phyloP scores from a whole-genome alignment of 2,113 vertebrate species.

The Nothocercus julius region DNA sequence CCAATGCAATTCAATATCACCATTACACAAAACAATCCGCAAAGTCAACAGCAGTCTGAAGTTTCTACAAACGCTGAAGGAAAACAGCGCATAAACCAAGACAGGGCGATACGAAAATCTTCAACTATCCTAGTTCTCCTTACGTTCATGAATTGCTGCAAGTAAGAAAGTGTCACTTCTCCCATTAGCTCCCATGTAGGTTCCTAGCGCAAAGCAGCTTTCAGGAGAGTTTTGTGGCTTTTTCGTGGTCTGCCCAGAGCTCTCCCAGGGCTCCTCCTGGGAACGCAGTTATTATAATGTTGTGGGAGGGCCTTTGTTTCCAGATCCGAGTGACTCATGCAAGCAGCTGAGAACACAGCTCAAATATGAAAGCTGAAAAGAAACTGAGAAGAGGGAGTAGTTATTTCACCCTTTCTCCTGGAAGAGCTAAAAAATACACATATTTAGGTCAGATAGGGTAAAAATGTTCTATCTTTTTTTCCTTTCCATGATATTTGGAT shows the following conservation, averaged over 20 bases:
- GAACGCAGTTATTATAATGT: conserved; percentile 18
- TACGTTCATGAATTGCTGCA: neutral
- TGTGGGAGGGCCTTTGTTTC: neutral
- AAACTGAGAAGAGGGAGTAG: conserved; percentile 44
- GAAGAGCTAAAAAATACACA: conserved; percentile 49
- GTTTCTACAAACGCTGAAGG: neutral
- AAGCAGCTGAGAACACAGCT: conserved; percentile 37
- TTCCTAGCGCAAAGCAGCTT: neutral
- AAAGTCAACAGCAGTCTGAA: conserved; percentile 23
- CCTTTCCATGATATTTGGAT: neutral
- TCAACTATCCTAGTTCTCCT: neutral
- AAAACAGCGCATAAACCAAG: neutral
- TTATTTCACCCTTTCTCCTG: conserved; percentile 46
- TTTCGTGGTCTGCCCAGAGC: neutral
- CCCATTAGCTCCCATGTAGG: neutral
- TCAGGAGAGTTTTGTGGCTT: neutral
- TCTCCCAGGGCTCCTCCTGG: neutral
- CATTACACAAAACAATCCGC: conserved; percentile 28
- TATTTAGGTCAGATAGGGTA: conserved; percentile 53
- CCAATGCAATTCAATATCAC: conserved; percentile 34
- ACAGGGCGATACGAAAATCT: neutral
- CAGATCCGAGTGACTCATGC: conserved; percentile 57
- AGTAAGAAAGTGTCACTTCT: neutral
- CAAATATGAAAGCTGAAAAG: conserved; percentile 48
- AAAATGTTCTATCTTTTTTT: conserved; percentile 52